Evolutionary conservation across 2,888 invertebrate species (phyloP).

Genomic region (Drosophila falleni): DNA sequence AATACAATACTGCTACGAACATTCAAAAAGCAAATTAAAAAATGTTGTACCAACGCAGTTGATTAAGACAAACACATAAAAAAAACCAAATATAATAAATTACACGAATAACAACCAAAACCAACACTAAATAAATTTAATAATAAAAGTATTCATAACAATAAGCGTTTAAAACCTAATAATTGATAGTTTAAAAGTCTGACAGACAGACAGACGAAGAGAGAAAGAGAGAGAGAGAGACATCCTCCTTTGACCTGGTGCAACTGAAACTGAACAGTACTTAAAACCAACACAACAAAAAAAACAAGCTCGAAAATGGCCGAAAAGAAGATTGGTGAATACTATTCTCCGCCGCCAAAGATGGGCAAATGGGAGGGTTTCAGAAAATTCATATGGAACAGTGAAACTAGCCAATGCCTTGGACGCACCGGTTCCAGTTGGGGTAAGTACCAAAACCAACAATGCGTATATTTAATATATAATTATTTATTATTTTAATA

Average conservation of each 20-base stretch:
- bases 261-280: slow-evolving; percentile 44
- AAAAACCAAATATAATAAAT: slow-evolving; percentile 50
- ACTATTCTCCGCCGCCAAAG: slow-evolving; percentile 92
- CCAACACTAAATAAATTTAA: slow-evolving; percentile 43
- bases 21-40: slow-evolving; percentile 64
- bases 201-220: slow-evolving; percentile 18
- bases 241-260: slow-evolving; percentile 48
- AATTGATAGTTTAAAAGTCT: slow-evolving; percentile 67
- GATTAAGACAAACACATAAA: slow-evolving; percentile 75
- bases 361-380: slow-evolving; percentile 94
- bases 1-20: slow-evolving; percentile 72
- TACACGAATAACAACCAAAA: slow-evolving; percentile 37
- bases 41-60: slow-evolving; percentile 84
- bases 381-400: slow-evolving; percentile 95
- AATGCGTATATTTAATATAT: not conserved
- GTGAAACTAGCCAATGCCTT: slow-evolving; percentile 95
- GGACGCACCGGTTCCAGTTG: slow-evolving; percentile 97
- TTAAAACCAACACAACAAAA: slow-evolving; percentile 26
- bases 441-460: slow-evolving; percentile 90
- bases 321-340: slow-evolving; percentile 91
- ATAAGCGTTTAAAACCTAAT: slow-evolving; percentile 66
- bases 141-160: slow-evolving; percentile 49
- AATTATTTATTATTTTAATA: not conserved
- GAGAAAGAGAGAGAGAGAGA: slow-evolving; percentile 36
- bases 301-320: slow-evolving; percentile 87